These are phyloP conservation scores for Pantherophis vulpinus DNA, from an alignment of 2,797 vertebrate species.

Conservation along the genomic window DNA sequence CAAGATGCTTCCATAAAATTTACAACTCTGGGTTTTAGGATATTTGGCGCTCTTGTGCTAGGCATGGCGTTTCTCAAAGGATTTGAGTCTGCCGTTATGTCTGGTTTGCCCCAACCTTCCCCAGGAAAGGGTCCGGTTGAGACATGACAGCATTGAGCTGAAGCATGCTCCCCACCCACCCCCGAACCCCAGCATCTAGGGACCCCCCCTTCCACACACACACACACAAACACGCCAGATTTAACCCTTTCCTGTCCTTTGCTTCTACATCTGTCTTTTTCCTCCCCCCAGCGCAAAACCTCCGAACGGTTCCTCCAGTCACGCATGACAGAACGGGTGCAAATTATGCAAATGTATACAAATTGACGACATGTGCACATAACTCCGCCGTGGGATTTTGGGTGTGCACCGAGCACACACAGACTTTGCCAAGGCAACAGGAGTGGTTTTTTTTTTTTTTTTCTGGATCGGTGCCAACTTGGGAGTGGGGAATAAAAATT, in stretches of 20 bases:
- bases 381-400: neutral
- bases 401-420: neutral
- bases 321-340: neutral
- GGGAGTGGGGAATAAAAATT: neutral
- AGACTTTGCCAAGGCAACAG: neutral
- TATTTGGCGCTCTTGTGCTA: neutral
- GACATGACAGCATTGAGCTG: neutral
- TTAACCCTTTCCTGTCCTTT: neutral
- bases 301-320: neutral
- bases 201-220: no score
- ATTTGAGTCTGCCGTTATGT: neutral
- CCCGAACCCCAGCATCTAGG: neutral
- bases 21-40: neutral
- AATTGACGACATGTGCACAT: neutral
- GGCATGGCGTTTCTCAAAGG: no score
- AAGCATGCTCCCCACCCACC: neutral
- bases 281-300: neutral
- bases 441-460: no score
- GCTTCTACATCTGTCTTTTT: neutral
- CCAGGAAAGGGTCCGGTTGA: neutral
- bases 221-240: neutral
- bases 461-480: neutral
- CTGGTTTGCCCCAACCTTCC: neutral
- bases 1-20: neutral
- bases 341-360: neutral